Evolutionary conservation across 2,113 vertebrate species (phyloP), one percentile per base, ranked within the genome.

Genomic region (Neofelis nebulosa): DNA sequence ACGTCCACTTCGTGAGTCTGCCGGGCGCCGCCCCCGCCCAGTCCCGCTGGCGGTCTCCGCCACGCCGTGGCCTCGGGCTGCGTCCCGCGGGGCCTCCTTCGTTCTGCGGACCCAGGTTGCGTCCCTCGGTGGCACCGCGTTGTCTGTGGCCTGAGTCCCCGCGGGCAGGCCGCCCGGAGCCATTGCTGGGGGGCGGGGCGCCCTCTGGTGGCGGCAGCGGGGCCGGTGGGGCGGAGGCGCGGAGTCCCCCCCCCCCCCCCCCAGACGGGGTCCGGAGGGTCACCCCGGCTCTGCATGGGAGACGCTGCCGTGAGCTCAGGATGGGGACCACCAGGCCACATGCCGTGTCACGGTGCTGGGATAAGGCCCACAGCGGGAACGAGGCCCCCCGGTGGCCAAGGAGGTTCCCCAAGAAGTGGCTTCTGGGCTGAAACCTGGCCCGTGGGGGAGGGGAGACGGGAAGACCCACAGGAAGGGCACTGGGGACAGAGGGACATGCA

Each of bases 1-100:
- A 99, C n/a, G 95, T 99, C 97, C 99, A 98, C 99, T 99, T 99
- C 94, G 99, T 99, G 99, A 99, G 95, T 65, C 15, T 11, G 33
- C 18, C 1, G 0, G 16, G 25, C 38, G 3, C 84, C 5, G 52
- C 7, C 71, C 5, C 63, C 11, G 5, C 48, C 50, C 16, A 5
- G 63, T 7, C 74, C 74, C 16, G 12, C 31, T 31, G 33, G 19
- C 2, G 33, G 74, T 4, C 74, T 4, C 74, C 15, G 16, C 41
- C 29, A 3, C 16, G 48, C 71, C 7, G 31, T 7, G 23, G 15
- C 15, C 29, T 41, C 31, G 1, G 33, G 38, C 38, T 4, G 36
- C 38, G 8, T 19, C 73, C 33, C 55, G 0, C 12, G 2, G 36
- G 48, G 29, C 48, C 4, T 31, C 31, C 65, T 48, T 29, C 0